Percentiles rank a stretch among this genome's conserved stretches.
Conservation (phyloP, 2,113 vertebrate genomes). For the Oriolus oriolus region DNA sequence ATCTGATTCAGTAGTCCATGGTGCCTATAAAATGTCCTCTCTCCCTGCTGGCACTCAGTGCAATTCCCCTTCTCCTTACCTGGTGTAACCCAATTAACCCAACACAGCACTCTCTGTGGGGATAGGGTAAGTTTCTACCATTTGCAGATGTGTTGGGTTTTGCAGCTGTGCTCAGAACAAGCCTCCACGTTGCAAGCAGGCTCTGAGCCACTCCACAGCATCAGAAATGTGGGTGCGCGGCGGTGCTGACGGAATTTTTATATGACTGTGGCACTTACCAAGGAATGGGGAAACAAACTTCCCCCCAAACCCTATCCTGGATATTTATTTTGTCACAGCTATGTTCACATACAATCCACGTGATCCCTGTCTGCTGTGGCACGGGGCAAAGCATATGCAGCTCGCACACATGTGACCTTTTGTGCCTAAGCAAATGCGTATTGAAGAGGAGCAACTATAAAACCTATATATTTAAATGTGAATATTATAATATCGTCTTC, state of each 20-base stretch:
- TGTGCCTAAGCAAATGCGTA: conserved; percentile 4
- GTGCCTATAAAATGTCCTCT: neutral
- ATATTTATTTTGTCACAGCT: neutral
- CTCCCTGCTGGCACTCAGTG: neutral
- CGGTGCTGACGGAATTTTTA: neutral
- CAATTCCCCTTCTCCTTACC: neutral
- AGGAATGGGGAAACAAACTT: neutral
- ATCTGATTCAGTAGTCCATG: neutral
- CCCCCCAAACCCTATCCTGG: neutral
- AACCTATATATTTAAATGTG: conserved; percentile 58
- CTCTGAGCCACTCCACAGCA: neutral
- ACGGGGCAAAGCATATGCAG: neutral
- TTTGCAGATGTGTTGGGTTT: neutral
- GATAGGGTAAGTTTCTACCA: neutral
- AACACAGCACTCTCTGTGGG: neutral
- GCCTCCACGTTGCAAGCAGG: neutral
- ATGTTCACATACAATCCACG: neutral
- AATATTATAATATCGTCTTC: conserved; percentile 44
- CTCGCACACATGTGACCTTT: neutral
- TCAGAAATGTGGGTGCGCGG: neutral
- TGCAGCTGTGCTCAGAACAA: neutral
- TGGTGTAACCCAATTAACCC: neutral
- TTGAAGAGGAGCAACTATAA: conserved; percentile 14
- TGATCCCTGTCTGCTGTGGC: neutral
- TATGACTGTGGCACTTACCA: neutral